These are phyloP conservation scores for Omphaloscelis lunosa DNA, from an alignment of 2,888 invertebrate species.

Conservation along the genomic window DNA sequence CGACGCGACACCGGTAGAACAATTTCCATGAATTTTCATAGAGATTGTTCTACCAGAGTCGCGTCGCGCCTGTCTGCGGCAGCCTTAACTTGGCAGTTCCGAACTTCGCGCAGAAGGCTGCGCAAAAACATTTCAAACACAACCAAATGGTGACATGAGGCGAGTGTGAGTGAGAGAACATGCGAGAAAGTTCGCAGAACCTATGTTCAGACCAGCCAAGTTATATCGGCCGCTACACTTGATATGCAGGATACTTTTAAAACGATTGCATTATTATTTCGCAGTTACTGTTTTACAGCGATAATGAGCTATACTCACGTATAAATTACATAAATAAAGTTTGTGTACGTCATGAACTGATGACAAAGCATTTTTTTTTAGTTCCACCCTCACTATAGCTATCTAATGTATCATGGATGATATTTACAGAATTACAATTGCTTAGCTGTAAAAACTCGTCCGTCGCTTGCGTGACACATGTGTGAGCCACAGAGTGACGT, in stretches of 20 bases:
- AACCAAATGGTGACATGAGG: too few relatives aligned
- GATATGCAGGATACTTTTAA: background rate
- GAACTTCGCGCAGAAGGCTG: too few relatives aligned
- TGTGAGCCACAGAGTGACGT: background rate
- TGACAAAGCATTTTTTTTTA: background rate
- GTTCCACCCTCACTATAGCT: background rate
- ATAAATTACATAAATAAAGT: conserved; percentile 5
- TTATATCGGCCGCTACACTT: background rate
- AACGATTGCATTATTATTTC: conserved; percentile 1
- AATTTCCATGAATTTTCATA: too few relatives aligned
- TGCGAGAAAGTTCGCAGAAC: too few relatives aligned
- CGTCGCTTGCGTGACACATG: conserved; percentile 14
- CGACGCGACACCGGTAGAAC: too few relatives aligned
- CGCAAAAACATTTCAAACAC: too few relatives aligned
- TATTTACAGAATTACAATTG: conserved; percentile 3
- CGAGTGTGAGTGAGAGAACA: too few relatives aligned
- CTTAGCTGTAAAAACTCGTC: background rate
- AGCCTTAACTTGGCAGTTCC: too few relatives aligned
- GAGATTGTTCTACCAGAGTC: too few relatives aligned
- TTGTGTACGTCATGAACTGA: conserved; percentile 13
- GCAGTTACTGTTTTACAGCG: conserved; percentile 1
- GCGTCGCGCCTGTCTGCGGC: too few relatives aligned
- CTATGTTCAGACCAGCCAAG: too few relatives aligned
- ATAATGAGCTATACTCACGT: background rate
- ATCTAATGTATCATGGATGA: background rate